Base-by-base conservation (phyloP, 2,888 invertebrate species). In the Megalurothrips usitatus region DNA sequence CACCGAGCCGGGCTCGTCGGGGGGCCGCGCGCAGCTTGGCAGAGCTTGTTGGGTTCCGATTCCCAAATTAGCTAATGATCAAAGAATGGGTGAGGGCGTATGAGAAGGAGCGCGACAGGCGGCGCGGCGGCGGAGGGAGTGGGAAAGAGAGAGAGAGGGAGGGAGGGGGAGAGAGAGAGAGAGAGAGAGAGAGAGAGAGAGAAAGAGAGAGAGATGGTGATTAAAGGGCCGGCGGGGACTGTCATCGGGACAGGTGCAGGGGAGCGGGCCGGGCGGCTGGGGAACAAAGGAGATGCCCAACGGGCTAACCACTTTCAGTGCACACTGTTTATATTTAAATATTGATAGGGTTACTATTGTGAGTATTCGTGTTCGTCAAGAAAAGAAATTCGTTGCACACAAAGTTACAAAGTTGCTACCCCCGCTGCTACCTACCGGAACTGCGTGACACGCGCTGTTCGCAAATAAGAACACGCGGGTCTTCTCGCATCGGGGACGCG, bases 21-120 rank as follows among this genome's bases (percentile, higher is more conserved):
- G 23, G 68, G 68, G 68, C n/a, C 26, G 68, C 26, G 68, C 26
- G 68, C 23, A 68, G 68, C 68, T 68, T 68, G 68, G 68, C 68
- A 68, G 68, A 23, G 68, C 23, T 23, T 19, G 68, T 23, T 19
- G 68, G 26, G 68, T 26, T 75, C 68, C 68, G 26, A 75, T 75
- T 26, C 68, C 68, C 68, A 26, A 75, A 75, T 75, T 75, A 75
- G 68, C 68, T 75, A 75, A 75, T 75, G 68, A 75, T 75, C 68
- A 75, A 75, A 75, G 68, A 75, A 75, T 75, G 26, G 68, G n/a
- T 1, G 23, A 12, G 26, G 26, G 26, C 68, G 68, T 8, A 2
- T 17, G 68, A 26, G 68, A 26, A 26, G 68, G 68, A 26, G 1
- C 26, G 68, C 1, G 68, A 26, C 9, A 26, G 26, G 12, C n/a